phyloP scores from a whole-genome alignment of 2,888 invertebrate genomes.

The Meteorus colon region DNA sequence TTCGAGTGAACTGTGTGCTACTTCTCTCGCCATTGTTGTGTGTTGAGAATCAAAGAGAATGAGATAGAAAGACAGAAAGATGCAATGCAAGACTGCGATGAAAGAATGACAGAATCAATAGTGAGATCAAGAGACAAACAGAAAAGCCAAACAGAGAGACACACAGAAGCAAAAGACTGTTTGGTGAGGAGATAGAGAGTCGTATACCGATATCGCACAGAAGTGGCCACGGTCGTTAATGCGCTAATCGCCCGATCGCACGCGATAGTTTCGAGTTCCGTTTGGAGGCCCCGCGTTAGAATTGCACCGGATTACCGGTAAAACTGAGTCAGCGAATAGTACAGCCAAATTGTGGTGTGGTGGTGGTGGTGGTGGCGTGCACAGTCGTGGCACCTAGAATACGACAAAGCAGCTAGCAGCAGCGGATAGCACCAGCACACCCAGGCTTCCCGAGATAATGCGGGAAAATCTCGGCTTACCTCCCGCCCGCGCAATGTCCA shows the following conservation, averaged over 20 bases:
- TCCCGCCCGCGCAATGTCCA: constrained; percentile 46
- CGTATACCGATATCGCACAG: not conserved
- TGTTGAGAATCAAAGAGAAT: not conserved
- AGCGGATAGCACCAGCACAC: constrained; percentile 40
- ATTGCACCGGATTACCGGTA: constrained; percentile 55
- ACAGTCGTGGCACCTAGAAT: constrained; percentile 12
- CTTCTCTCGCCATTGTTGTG: constrained; percentile 8
- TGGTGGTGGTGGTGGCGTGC: not conserved
- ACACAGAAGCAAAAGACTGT: not conserved
- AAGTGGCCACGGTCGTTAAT: constrained; percentile 46
- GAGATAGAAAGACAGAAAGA: not conserved
- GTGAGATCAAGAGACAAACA: not conserved
- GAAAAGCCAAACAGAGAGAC: not conserved
- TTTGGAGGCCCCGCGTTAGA: constrained; percentile 40
- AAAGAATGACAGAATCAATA: not conserved
- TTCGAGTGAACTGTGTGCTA: not conserved
- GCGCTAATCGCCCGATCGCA: constrained; percentile 57
- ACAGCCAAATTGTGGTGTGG: not conserved
- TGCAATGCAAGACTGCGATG: not conserved
- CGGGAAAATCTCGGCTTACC: constrained; percentile 64
- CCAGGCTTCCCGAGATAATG: constrained; percentile 61
- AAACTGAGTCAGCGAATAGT: constrained; percentile 61
- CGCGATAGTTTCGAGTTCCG: constrained; percentile 51
- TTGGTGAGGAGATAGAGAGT: constrained; percentile 8
- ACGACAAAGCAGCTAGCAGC: constrained; percentile 19